Evolutionary conservation across 2,113 vertebrate genomes (phyloP), one percentile per base, ranked within the genome.

Genomic region (Centropristis striata): DNA sequence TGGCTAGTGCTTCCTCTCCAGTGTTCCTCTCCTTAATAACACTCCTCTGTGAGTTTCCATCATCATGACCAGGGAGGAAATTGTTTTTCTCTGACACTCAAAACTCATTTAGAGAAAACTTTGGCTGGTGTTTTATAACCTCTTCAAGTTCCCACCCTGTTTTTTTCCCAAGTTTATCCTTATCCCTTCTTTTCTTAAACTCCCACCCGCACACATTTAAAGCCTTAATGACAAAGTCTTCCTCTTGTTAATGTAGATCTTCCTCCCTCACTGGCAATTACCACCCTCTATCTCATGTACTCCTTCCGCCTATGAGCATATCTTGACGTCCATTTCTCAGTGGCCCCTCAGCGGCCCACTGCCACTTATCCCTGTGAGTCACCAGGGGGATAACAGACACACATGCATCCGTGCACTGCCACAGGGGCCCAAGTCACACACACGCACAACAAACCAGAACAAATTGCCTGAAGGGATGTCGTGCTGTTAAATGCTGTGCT

Each of bases 181-280:
- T n/a, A n/a, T 25, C 53, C 36, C 46, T 20, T 51, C 32, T 46
- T 73, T 74, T 50, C 69, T 65, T 69, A 71, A 78, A 80, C 36
- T 76, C 51, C 71, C 64, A 49, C 68, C 12, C 10, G 0, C 44
- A 39, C 75, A 74, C 64, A 64, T n/a, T 53, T 18, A 25, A n/a
- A 68, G 64, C 44, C 69, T 51, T 86, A 88, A 86, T 69, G 89
- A 90, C 4, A 53, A 85, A 23, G 47, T 55, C 69, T 88, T 89
- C 76, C 87, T 89, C 80, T 86, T 54, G 53, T 86, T 91, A 92
- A 92, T 91, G 90, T 89, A 84, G 75, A 23, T 84, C 84, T 84
- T 91, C 80, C 84, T 85, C 84, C 28, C 25, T 5, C 59, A 9
- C 44, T 41, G 57, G 70, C 80, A 88, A 87, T 91, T 90, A 87